phyloP scores from a whole-genome alignment of 2,113 vertebrate genomes.

The Macquaria ambigua region DNA sequence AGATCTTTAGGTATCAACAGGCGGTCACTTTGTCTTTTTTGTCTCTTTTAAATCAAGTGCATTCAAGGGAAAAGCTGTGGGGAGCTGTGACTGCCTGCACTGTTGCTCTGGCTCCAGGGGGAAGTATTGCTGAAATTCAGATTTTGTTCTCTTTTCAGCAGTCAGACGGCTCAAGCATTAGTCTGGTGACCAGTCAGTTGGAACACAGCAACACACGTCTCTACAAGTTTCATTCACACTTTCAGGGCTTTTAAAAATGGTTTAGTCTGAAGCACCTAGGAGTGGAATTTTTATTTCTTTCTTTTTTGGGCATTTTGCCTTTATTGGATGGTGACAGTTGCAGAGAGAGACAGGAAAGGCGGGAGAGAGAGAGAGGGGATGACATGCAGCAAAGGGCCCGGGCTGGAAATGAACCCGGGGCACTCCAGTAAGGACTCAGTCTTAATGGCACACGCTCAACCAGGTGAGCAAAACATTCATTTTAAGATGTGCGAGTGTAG shows the following conservation, averaged over 20 bases:
- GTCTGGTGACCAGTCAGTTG: constrained; percentile 42
- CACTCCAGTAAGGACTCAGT: too few species aligned
- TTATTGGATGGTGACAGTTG: too few species aligned
- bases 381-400: too few species aligned
- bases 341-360: too few species aligned
- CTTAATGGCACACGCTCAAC: too few species aligned
- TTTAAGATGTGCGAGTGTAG: background rate
- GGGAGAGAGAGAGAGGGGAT: too few species aligned
- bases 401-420: too few species aligned
- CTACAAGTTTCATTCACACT: constrained; percentile 31
- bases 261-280: constrained; percentile 18
- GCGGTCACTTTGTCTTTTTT: constrained; percentile 2
- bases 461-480: background rate
- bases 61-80: constrained; percentile 32
- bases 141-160: constrained; percentile 35
- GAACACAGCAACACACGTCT: constrained; percentile 52
- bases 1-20: constrained; percentile 22
- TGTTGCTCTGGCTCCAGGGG: constrained; percentile 14
- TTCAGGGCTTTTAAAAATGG: constrained; percentile 16
- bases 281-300: too few species aligned
- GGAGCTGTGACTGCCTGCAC: constrained; percentile 8
- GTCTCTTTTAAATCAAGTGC: background rate
- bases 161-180: constrained; percentile 35
- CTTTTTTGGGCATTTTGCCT: too few species aligned
- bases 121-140: constrained; percentile 51